Conservation (phyloP, 2,797 vertebrate species). For the Podarcis lilfordi region DNA sequence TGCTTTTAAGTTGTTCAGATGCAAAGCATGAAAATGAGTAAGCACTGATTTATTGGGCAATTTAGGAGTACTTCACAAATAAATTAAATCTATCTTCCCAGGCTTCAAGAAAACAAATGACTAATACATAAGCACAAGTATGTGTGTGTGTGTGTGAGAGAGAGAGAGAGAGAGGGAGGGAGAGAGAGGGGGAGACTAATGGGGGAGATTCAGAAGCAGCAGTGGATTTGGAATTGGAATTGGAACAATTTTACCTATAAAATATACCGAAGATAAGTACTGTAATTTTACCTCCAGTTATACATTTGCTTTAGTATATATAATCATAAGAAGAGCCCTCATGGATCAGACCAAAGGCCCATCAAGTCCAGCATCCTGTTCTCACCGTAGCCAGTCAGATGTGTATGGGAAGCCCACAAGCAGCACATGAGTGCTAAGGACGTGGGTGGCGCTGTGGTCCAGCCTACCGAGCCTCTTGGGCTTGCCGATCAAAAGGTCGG, state of each 20-base stretch:
- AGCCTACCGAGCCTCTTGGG: too few relatives aligned
- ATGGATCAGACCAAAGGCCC: background rate
- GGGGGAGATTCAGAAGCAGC: background rate
- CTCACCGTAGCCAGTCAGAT: background rate
- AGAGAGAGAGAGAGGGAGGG: too few relatives aligned
- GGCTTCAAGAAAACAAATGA: conserved; percentile 32
- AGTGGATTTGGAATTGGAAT: background rate
- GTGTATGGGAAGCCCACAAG: background rate
- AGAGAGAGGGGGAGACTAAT: background rate
- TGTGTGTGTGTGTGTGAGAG: too few relatives aligned
- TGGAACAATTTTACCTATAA: background rate
- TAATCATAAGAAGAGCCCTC: background rate
- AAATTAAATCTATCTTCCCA: conserved; percentile 27
- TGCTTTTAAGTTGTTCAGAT: conserved; percentile 12
- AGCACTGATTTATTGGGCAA: background rate
- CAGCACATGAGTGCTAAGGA: background rate
- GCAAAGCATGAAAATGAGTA: background rate
- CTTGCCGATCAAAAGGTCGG: too few relatives aligned
- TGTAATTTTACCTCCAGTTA: background rate
- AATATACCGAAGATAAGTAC: background rate
- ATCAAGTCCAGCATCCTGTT: background rate
- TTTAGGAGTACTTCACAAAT: conserved; percentile 21
- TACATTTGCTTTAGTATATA: background rate
- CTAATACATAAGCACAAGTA: conserved; percentile 12
- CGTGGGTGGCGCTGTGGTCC: too few relatives aligned